A percentile compares a stretch with the other conserved stretches of the same genome.
phyloP scores from a whole-genome alignment of 2,113 vertebrate species.

The Callospermophilus lateralis region DNA sequence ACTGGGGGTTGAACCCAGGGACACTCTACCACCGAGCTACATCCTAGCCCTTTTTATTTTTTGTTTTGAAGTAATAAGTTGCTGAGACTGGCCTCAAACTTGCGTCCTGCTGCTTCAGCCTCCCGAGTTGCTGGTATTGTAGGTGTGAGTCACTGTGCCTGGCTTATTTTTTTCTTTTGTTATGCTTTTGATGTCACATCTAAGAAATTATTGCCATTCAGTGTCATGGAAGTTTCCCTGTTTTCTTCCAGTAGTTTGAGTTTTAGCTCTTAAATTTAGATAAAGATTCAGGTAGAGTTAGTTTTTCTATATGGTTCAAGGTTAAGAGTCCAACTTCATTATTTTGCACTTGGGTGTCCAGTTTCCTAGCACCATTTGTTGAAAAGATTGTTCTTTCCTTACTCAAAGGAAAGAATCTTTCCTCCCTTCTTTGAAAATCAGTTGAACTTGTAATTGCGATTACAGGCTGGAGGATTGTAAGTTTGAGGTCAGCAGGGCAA shows the following conservation, averaged over 20 bases:
- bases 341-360: neutral
- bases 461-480: too few species aligned
- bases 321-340: neutral
- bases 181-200: constrained; percentile 40
- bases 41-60: too few species aligned
- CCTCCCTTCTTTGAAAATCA: neutral
- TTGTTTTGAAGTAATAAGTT: too few species aligned
- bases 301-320: neutral
- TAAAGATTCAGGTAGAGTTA: neutral
- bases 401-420: neutral
- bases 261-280: constrained; percentile 15
- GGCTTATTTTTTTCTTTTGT: constrained; percentile 36
- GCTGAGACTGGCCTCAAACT: too few species aligned
- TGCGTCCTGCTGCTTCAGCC: too few species aligned
- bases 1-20: too few species aligned
- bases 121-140: too few species aligned
- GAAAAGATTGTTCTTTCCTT: neutral
- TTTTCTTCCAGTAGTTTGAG: constrained; percentile 21
- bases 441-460: neutral
- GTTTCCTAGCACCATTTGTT: constrained; percentile 14
- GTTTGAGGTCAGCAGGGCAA: too few species aligned
- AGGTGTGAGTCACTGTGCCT: too few species aligned
- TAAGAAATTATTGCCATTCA: neutral
- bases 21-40: too few species aligned
- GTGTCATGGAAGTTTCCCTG: neutral